These are phyloP conservation scores for Streptopelia turtur DNA, from an alignment of 2,797 vertebrate species.

Conservation along the genomic window DNA sequence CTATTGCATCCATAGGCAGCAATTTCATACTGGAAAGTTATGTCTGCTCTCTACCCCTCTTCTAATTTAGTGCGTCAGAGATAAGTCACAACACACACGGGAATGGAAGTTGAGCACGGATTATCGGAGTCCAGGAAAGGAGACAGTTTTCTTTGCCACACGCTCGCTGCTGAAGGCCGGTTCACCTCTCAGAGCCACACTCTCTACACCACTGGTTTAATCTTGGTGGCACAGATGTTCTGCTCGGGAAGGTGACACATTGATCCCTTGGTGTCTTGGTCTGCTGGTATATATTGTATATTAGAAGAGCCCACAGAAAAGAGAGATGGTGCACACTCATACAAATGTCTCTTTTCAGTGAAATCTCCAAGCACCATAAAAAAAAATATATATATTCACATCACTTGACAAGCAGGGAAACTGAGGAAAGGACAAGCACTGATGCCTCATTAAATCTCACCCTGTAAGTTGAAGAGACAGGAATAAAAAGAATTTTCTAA, in stretches of 20 bases:
- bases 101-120: neutral
- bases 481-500: neutral
- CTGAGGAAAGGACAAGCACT: neutral
- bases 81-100: neutral
- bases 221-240: slow-evolving; percentile 1
- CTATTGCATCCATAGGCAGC: neutral
- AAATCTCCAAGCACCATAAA: neutral
- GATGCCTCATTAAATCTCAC: neutral
- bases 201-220: neutral
- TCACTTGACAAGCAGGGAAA: neutral
- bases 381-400: neutral
- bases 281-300: neutral
- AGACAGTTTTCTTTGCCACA: neutral
- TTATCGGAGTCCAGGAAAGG: neutral
- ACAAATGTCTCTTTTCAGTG: neutral
- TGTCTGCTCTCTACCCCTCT: neutral
- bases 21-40: neutral
- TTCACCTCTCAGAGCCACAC: neutral
- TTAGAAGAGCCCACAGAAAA: neutral
- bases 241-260: neutral
- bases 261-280: neutral
- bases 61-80: slow-evolving; percentile 21
- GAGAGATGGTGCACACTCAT: neutral
- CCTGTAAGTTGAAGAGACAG: neutral
- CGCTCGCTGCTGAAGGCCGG: neutral